Evolutionary conservation across 2,797 vertebrate species (phyloP), one percentile per base, ranked within the genome.

Genomic region (Mus spretus): DNA sequence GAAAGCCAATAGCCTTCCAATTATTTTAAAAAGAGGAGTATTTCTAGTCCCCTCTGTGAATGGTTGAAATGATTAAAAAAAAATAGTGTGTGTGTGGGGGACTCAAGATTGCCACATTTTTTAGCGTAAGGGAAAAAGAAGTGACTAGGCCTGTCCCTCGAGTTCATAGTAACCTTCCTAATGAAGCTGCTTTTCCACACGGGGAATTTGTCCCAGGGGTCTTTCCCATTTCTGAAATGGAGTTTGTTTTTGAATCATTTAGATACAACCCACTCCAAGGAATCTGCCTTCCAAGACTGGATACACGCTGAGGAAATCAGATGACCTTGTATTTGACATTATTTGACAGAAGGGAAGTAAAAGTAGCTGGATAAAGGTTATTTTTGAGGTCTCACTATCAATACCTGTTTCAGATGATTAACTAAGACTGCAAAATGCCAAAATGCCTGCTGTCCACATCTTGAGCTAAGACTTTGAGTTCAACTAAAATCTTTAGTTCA

Each of bases 361-460:
- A 75, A 93, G 83, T 59, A 74, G 50, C 40, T 93, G 77, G 63
- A 65, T 72, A 63, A 93, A 95, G 37, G 34, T 31, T 34, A 20
- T 87, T 94, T 77, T 78, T 37, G 34, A 50, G 72, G 17, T 61
- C 47, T 91, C 63, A 70, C 28, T 24, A 83, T 40, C 19, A 59
- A 82, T 89, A 89, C 59, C 72, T 34, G 80, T 94, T 95, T 96
- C 65, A 92, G 24, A 80, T 81, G 63, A 81, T 31, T 79, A 40
- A 74, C 78, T 44, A 89, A 94, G 89, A 83, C 88, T 53, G 72
- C 61, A 95, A 92, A 96, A 92, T 96, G 91, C 72, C 95, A 94
- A 96, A 95, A 97, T 92, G 85, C 91, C 79, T 72, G 20, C 63
- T 89, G 70, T 77, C 11, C 22, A 74, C 63, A 87, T 55, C 55